Evolutionary conservation across 2,888 invertebrate genomes (phyloP).

Genomic region (Parnassius orleans): DNA sequence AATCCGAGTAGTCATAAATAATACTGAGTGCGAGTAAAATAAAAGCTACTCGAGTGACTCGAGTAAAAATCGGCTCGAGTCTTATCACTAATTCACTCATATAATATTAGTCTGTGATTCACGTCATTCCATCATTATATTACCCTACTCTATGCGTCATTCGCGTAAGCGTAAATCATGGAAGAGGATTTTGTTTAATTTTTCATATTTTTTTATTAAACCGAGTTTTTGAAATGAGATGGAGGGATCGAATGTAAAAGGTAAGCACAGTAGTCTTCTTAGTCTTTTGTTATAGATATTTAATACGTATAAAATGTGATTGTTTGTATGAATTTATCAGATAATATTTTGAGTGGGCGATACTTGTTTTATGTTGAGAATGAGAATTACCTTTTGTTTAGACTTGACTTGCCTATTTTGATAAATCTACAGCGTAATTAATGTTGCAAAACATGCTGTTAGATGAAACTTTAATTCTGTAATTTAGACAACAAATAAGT

Average conservation of each 20-base stretch:
- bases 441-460: not conserved
- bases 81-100: conserved; percentile 1
- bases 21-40: too few species aligned
- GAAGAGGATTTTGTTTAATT: conserved; percentile 38
- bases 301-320: conserved; percentile 17
- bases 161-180: conserved; percentile 31
- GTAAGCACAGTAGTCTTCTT: conserved; percentile 40
- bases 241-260: conserved; percentile 62
- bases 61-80: too few species aligned
- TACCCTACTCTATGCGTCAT: too few species aligned
- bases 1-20: too few species aligned
- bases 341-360: conserved; percentile 69
- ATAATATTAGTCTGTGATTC: not conserved
- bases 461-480: too few species aligned
- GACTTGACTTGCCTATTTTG: conserved; percentile 36
- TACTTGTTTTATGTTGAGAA: conserved; percentile 52
- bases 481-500: not conserved
- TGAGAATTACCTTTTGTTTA: conserved; percentile 68
- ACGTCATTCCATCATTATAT: too few species aligned
- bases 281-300: conserved; percentile 1
- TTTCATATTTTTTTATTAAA: conserved; percentile 38
- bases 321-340: conserved; percentile 53
- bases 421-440: conserved; percentile 13
- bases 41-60: too few species aligned
- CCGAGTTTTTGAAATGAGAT: conserved; percentile 62